Base-by-base conservation (phyloP, 1,140 invertebrate species). In the Cotesia chilonis region DNA sequence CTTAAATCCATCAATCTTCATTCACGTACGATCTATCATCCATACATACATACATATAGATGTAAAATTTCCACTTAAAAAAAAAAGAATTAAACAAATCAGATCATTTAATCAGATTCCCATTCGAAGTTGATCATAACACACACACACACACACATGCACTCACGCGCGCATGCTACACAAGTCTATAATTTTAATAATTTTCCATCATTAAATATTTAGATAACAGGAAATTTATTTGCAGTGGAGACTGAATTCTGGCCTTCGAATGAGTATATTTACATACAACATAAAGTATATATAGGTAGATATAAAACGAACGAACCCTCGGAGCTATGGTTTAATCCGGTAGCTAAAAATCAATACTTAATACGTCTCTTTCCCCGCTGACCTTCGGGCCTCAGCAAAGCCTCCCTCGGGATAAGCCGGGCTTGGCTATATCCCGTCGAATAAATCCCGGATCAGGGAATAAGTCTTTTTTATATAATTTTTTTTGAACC, bases 291-390 rank as follows among this genome's bases (percentile, higher is more conserved):
- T 9, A 9, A 10, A 9, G 10, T 47, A 6, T 47, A 1, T 47
- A 6, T 47, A 10, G 2, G 7, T 7, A 7, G 2, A 68, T 52
- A 54, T 28, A 73, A 55, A 54, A 28, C 71, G 60, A 55, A 68
- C 74, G 79, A 75, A 79, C 72, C 79, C 75, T 77, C 80, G 76
- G 77, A 84, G 84, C 82, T 85, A 80, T 80, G 80, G 81, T 81
- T 85, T 87, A 87, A 87, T 87, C 85, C 83, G 80, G 77, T 78
- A 84, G 82, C 84, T 85, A 84, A 87, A 87, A 87, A 87, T 87
- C 85, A 86, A 87, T 87, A 87, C 83, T 78, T 78, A 51, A 47
- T 47, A 47, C 41, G 38, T 35, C 37, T 52, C 52, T 4, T 59
- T 65, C 63, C 54, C 52, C 60, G 7, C 60, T 73, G 60, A 66